Evolutionary conservation across 1,140 invertebrate genomes (phyloP).

Genomic region (Drosophila persimilis): DNA sequence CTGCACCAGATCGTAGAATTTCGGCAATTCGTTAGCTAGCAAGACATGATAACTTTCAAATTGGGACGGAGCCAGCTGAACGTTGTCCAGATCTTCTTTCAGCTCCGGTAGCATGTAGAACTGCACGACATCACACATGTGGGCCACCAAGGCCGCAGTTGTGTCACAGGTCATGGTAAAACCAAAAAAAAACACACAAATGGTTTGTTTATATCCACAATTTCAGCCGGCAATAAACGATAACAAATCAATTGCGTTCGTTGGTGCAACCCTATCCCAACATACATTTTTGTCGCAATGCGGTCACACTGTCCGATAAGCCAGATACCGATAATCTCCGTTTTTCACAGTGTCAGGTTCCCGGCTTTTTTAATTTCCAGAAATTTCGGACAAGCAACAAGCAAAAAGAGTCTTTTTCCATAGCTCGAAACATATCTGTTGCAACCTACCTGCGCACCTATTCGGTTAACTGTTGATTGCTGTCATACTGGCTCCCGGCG

Average conservation of each 20-base stretch:
- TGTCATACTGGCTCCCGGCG: background rate
- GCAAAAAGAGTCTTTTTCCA: no score
- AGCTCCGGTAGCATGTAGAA: constrained; percentile 61
- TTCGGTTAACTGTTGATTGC: background rate
- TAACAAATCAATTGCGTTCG: no score
- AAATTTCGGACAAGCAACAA: no score
- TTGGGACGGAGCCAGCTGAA: constrained; percentile 31
- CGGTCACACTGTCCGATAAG: no score
- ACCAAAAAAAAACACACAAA: constrained; percentile 5
- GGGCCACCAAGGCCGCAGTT: constrained; percentile 16
- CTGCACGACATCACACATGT: constrained; percentile 51
- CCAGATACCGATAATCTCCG: no score
- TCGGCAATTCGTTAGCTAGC: constrained; percentile 46
- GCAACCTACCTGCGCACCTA: background rate
- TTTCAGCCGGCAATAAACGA: no score
- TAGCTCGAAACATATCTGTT: no score
- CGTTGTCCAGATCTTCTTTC: constrained; percentile 2
- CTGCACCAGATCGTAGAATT: constrained; percentile 58
- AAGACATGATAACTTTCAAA: constrained; percentile 50
- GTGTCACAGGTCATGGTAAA: constrained; percentile 24
- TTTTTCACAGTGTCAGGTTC: no score
- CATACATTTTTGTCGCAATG: no score
- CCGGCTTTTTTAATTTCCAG: no score
- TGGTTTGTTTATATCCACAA: background rate
- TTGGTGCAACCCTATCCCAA: no score